Percentiles rank a stretch among this genome's conserved stretches.
Conservation (phyloP, 2,888 invertebrate species). For the Andrena flavipes region DNA sequence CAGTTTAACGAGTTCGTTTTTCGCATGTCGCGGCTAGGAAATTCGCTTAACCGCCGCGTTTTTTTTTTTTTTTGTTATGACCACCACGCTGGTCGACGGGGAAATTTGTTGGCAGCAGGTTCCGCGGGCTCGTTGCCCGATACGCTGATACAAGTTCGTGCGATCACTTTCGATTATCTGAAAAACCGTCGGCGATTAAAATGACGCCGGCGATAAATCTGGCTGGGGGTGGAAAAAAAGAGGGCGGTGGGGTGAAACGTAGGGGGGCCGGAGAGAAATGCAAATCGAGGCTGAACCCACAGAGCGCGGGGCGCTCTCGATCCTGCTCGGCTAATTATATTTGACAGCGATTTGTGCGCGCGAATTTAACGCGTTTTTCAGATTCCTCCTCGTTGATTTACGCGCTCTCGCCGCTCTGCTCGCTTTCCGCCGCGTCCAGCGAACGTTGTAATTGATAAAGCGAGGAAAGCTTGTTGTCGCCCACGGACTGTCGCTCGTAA, state of each 20-base stretch:
- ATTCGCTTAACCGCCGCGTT: conserved; percentile 28
- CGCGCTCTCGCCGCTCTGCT: conserved; percentile 13
- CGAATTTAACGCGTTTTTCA: conserved; percentile 55
- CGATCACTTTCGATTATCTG: conserved; percentile 64
- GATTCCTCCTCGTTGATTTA: conserved; percentile 57
- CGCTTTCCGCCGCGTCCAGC: conserved; percentile 13
- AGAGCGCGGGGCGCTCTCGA: neutral
- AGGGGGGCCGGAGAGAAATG: conserved; percentile 16
- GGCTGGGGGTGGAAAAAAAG: neutral
- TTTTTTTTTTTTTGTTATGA: conserved; percentile 23
- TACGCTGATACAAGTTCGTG: conserved; percentile 45
- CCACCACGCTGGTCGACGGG: neutral
- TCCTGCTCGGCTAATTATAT: conserved; percentile 56
- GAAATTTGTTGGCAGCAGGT: conserved; percentile 47
- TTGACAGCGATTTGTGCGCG: conserved; percentile 56
- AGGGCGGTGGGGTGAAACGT: neutral
- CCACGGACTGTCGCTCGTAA: conserved; percentile 35
- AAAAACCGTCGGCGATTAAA: conserved; percentile 63
- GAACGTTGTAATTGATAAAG: conserved; percentile 61
- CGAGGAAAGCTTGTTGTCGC: conserved; percentile 55
- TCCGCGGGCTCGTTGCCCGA: conserved; percentile 36
- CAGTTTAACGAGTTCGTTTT: conserved; percentile 8
- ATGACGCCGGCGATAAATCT: conserved; percentile 58
- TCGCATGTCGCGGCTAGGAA: neutral
- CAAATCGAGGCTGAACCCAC: conserved; percentile 11